Evolutionary conservation across 2,888 invertebrate species (phyloP), one percentile per base, ranked within the genome.

Genomic region (Dasypogon diadema): DNA sequence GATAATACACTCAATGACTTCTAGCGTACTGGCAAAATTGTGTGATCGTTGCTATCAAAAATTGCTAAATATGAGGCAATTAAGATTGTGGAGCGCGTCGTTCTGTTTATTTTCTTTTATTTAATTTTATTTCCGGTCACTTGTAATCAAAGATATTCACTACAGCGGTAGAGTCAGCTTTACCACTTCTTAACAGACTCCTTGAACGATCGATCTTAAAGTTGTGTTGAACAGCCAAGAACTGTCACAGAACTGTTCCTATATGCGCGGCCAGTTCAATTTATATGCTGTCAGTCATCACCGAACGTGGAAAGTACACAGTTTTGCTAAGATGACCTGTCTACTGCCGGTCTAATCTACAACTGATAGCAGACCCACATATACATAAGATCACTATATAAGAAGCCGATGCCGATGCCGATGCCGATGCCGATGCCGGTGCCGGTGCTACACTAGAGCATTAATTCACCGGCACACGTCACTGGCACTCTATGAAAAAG

Each of bases 181-280:
- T n/a, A n/a, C n/a, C n/a, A n/a, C n/a, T n/a, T n/a, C n/a, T n/a
- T n/a, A n/a, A n/a, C n/a, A n/a, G 22, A 18, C 37, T 21, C 37
- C 34, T 24, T 73, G 30, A 18, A 21, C 48, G 79, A 74, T 81
- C 81, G n/a, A 42, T 12, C 42, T 42, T n/a, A 42, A 6, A 12
- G 81, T 82, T 80, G 81, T 83, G 83, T 82, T 83, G 80, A 81
- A 83, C 84, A 84, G 83, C 80, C 81, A 81, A 82, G 82, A 81
- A 84, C 83, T 84, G 84, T 82, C 80, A 82, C 81, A 82, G 82
- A 83, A 84, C 83, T 84, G 81, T 81, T 77, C 78, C 80, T 55
- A 55, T 54, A 70, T 34, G 34, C 54, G 34, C 34, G 48, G 14
- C 14, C 58, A 56, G 60, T 65, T 75, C 65, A 75, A 77, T 75